These are phyloP conservation scores for Pherbina coryleti DNA, from an alignment of 2,888 invertebrate genomes.

Conservation along the genomic window DNA sequence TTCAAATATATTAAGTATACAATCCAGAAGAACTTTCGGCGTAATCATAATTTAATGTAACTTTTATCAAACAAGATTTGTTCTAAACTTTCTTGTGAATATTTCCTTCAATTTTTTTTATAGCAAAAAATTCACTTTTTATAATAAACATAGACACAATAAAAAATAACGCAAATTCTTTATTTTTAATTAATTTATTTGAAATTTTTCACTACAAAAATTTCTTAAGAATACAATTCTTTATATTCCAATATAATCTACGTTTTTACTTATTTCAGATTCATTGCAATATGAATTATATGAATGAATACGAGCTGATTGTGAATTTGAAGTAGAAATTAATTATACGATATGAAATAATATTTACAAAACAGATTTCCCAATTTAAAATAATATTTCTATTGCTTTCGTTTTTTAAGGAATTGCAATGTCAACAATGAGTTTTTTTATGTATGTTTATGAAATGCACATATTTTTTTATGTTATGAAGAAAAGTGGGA, in stretches of 20 bases:
- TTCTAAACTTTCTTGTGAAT: too few species aligned
- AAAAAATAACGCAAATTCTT: not conserved
- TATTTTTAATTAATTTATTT: constrained; percentile 42
- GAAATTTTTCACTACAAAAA: constrained; percentile 52
- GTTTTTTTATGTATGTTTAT: not conserved
- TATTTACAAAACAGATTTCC: constrained; percentile 43
- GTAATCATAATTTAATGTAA: too few species aligned
- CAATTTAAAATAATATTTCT: not conserved
- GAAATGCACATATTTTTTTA: not conserved
- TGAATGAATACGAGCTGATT: constrained; percentile 27
- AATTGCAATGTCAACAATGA: constrained; percentile 27
- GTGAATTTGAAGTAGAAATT: constrained; percentile 23
- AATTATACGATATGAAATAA: constrained; percentile 37
- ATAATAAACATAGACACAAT: not conserved
- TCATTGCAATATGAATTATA: constrained; percentile 49
- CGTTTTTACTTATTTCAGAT: constrained; percentile 42
- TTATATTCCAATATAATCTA: constrained; percentile 47
- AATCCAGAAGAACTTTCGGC: too few species aligned
- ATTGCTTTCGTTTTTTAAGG: not conserved
- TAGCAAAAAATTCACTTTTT: not conserved
- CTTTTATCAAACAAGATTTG: too few species aligned
- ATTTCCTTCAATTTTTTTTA: too few species aligned
- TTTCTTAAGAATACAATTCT: constrained; percentile 51
- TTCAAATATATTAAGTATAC: too few species aligned
- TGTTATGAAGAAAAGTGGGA: constrained; percentile 10